Evolutionary conservation across 2,797 vertebrate species (phyloP), one percentile per base, ranked within the genome.

Genomic region (Hozukius guyotensis): DNA sequence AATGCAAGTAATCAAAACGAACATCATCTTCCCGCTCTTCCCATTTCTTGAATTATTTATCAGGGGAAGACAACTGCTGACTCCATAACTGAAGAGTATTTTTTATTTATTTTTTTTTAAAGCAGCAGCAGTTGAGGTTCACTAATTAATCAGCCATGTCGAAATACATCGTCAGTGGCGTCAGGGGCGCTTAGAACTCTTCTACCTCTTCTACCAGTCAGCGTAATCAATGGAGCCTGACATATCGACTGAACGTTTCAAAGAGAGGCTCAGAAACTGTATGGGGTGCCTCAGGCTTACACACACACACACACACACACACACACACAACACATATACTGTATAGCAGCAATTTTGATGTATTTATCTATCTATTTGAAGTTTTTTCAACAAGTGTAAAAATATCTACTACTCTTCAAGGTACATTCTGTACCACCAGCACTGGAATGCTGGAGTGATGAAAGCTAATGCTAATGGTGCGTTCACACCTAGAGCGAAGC

Each of bases 11-110:
- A 88, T 89, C 66, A 83, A 72, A 88, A 85, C n/a, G 49, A 34
- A 76, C 49, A 63, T 71, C 49, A 64, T 36, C 31, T 72, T 46
- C 25, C 13, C 57, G 42, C 27, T 25, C 36, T 61, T 65, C 55
- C 18, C 76, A 75, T 77, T 63, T 86, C 78, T 75, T 31, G 25
- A 82, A 91, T 93, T 85, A 91, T 94, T 89, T 81, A 92, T 88
- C 68, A 88, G 64, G 9, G 36, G 49, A 81, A 82, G 75, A 82
- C 84, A 90, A 88, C 72, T 89, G 84, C 89, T 93, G 87, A 91
- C 84, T 89, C 80, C 61, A 29, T 76, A 81, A 89, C 81, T 83
- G 91, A 83, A 88, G 81, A 82, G 68, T 31, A 34, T 71, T 57
- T 20, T 2, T 38, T 55, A 59, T 24, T 64, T 62, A 13, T 13